phyloP scores from a whole-genome alignment of 2,797 vertebrate species.

The Brachyrhaphis roseni region DNA sequence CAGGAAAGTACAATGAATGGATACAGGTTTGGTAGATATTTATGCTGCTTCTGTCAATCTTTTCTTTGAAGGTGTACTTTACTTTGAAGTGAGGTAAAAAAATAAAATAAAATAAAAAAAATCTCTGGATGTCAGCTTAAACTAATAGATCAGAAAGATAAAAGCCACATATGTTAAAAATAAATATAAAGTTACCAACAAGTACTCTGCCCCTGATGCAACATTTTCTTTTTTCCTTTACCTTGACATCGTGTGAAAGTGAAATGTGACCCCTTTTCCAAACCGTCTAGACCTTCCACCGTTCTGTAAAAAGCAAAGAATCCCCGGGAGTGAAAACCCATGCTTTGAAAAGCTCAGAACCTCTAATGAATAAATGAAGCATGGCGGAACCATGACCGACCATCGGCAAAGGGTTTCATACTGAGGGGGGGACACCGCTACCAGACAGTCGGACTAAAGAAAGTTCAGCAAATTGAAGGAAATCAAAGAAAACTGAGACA shows the following conservation, averaged over 20 bases:
- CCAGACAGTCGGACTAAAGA: background rate
- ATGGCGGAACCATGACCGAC: conserved; percentile 63
- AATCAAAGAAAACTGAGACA: background rate
- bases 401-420: conserved; percentile 44
- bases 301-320: conserved; percentile 51
- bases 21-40: background rate
- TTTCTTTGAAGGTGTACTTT: background rate
- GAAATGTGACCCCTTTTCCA: conserved; percentile 45
- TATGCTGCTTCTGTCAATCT: background rate
- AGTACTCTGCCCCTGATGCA: conserved; percentile 6
- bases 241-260: conserved; percentile 54
- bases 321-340: conserved; percentile 60
- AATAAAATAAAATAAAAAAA: background rate
- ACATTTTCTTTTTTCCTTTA: conserved; percentile 1
- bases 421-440: conserved; percentile 7
- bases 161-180: conserved; percentile 2
- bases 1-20: background rate
- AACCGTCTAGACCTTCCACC: conserved; percentile 60
- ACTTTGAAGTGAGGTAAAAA: conserved; percentile 1
- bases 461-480: background rate
- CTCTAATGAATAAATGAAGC: conserved; percentile 72
- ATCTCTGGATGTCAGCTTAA: background rate
- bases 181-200: background rate
- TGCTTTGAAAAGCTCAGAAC: conserved; percentile 61
- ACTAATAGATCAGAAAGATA: background rate